Conservation (phyloP, 2,113 vertebrate species). For the Prunella himalayana region DNA sequence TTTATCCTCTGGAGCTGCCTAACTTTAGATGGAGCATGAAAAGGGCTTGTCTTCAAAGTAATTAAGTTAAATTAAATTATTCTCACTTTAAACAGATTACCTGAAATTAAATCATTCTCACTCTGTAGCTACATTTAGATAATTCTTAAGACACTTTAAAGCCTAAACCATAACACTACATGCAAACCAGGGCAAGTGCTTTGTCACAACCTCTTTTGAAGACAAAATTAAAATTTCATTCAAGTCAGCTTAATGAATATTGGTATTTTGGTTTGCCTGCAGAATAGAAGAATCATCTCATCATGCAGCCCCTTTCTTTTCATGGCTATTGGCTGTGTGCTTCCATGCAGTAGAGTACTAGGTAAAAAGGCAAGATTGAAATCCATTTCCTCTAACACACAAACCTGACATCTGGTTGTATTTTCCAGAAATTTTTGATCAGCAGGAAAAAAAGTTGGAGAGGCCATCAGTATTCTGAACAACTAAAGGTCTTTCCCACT, state of each 20-base stretch:
- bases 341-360: neutral
- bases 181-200: neutral
- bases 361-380: neutral
- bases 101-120: neutral
- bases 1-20: neutral
- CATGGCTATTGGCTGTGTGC: neutral
- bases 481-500: neutral
- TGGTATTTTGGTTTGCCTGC: neutral
- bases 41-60: neutral
- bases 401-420: neutral
- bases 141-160: neutral
- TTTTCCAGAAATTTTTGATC: neutral
- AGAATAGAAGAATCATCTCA: neutral
- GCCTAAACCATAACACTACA: neutral
- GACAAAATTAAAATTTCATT: neutral
- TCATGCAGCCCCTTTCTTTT: neutral
- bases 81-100: neutral
- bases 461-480: neutral
- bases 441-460: neutral
- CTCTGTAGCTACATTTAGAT: neutral
- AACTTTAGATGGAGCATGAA: neutral
- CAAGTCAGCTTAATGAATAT: neutral
- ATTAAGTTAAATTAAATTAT: neutral
- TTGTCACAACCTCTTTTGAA: neutral
- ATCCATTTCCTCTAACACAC: neutral